A percentile compares a stretch with the other conserved stretches of the same genome.
These are phyloP conservation scores for Neomicropteryx cornuta DNA, from an alignment of 1,140 invertebrate species.

Conservation along the genomic window DNA sequence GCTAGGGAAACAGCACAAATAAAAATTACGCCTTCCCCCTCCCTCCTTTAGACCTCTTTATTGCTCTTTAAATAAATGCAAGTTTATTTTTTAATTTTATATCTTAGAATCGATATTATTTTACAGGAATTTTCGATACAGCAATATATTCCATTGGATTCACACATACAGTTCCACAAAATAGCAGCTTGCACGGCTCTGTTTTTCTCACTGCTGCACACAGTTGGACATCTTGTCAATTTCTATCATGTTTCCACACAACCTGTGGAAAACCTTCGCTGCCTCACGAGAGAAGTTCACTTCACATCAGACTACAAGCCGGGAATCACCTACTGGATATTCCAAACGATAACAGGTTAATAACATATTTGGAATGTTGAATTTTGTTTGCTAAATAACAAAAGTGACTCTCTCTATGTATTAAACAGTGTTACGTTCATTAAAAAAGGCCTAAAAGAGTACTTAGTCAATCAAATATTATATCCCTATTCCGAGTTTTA, in stretches of 20 bases:
- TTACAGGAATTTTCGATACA: slow-evolving; percentile 83
- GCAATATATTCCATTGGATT: slow-evolving; percentile 95
- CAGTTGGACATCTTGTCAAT: slow-evolving; percentile 94
- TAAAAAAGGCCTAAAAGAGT: too few relatives aligned
- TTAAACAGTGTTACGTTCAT: too few relatives aligned
- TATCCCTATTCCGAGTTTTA: too few relatives aligned
- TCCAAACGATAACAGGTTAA: slow-evolving; percentile 85
- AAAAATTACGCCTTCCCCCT: too few relatives aligned
- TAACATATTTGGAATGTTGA: too few relatives aligned
- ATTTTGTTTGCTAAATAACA: too few relatives aligned
- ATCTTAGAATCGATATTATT: slow-evolving; percentile 2
- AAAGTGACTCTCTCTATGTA: too few relatives aligned
- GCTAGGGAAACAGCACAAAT: too few relatives aligned
- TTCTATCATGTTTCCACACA: slow-evolving; percentile 99
- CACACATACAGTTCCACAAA: slow-evolving; percentile 97
- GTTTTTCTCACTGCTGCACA: slow-evolving; percentile 87
- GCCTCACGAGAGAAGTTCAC: slow-evolving; percentile 88
- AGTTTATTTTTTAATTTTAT: slow-evolving; percentile 4
- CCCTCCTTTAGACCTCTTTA: too few relatives aligned
- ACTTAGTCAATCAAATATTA: too few relatives aligned
- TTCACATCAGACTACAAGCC: slow-evolving; percentile 88
- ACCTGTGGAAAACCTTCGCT: slow-evolving; percentile 86
- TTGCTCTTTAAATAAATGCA: neutral
- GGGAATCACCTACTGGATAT: slow-evolving; percentile 89
- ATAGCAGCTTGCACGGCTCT: slow-evolving; percentile 94